Base-by-base conservation (phyloP, 2,888 invertebrate genomes). In the Idaea straminata region DNA sequence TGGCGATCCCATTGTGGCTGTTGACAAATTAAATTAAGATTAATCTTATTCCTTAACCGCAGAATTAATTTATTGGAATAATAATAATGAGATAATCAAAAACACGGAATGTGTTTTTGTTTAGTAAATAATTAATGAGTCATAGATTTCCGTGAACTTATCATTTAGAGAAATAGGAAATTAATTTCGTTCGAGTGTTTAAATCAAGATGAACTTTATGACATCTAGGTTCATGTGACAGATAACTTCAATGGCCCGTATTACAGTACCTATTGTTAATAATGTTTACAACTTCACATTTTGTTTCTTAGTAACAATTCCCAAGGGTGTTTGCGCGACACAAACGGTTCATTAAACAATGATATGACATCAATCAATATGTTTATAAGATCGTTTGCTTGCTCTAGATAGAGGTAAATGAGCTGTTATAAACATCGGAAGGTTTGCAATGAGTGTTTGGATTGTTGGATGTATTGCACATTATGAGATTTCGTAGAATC, bases 1-100 rank as follows among this genome's bases (percentile, higher is more conserved):
- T 72, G 95, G 94, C 73, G 94, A 94, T 77, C 95, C 95, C 84
- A 94, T 79, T 66, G 86, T 81, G 79, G 89, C 91, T 91, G 16
- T 35, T 36, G 35, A 38, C 57, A 25, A 57, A n/a, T 5, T 57
- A 25, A n/a, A 16, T 58, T 15, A 58, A 59, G 5, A 38, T 35
- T 13, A n/a, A 35, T 16, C 3, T 5, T 58, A 15, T 0, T 47
- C 7, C 47, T 6, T 15, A 58, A 16, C 16, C 16, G 58, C 58
- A 58, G 58, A 58, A n/a, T 16, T 58, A 58, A 58, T 58, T 58
- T 5, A 58, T 16, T 6, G 15, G 6, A 16, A 5, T 5, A 15
- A 58, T 58, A 16, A 58, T 16, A 58, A 16, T 16, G 58, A 58
- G 16, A 5, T 16, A 58, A 7, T 1, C 15, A 13, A 13, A 57